phyloP scores from a whole-genome alignment of 2,888 invertebrate genomes.

The Apodemia mormo region DNA sequence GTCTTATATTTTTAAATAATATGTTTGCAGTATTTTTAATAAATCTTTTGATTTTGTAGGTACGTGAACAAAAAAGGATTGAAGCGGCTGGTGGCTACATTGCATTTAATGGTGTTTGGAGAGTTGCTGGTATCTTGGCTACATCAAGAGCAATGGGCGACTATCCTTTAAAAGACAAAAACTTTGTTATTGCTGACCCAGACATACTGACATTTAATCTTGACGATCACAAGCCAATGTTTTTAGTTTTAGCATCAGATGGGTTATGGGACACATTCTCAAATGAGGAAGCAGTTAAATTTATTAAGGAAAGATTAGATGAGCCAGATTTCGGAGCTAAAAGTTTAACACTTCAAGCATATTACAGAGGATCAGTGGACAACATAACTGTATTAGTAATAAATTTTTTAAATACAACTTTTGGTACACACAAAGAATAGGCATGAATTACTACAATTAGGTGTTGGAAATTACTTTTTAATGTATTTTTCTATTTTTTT shows the following conservation, averaged over 20 bases:
- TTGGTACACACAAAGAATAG: slow-evolving; percentile 37
- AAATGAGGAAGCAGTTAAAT: slow-evolving; percentile 96
- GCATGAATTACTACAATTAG: not conserved
- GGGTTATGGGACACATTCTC: slow-evolving; percentile 98
- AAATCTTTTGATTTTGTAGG: slow-evolving; percentile 68
- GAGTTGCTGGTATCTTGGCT: slow-evolving; percentile 96
- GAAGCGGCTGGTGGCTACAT: slow-evolving; percentile 97
- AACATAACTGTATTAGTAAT: slow-evolving; percentile 97
- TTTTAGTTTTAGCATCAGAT: slow-evolving; percentile 96
- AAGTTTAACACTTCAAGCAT: slow-evolving; percentile 94
- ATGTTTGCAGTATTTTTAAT: not conserved
- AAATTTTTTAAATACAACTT: slow-evolving; percentile 84
- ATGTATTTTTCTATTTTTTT: slow-evolving; percentile 9
- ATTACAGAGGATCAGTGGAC: slow-evolving; percentile 95
- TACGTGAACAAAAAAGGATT: slow-evolving; percentile 94
- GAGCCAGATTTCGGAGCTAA: slow-evolving; percentile 96
- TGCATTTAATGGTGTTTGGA: slow-evolving; percentile 97
- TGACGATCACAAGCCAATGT: slow-evolving; percentile 91
- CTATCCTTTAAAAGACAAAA: slow-evolving; percentile 96
- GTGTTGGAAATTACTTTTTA: not conserved
- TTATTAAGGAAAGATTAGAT: slow-evolving; percentile 91
- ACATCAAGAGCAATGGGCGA: slow-evolving; percentile 97
- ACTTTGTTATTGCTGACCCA: slow-evolving; percentile 96
- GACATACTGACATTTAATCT: slow-evolving; percentile 96
- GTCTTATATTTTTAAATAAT: too few relatives aligned